Percentiles rank a stretch among this genome's conserved stretches.
Conservation (phyloP, 1,140 invertebrate genomes). For the Pteromalus puparum region DNA sequence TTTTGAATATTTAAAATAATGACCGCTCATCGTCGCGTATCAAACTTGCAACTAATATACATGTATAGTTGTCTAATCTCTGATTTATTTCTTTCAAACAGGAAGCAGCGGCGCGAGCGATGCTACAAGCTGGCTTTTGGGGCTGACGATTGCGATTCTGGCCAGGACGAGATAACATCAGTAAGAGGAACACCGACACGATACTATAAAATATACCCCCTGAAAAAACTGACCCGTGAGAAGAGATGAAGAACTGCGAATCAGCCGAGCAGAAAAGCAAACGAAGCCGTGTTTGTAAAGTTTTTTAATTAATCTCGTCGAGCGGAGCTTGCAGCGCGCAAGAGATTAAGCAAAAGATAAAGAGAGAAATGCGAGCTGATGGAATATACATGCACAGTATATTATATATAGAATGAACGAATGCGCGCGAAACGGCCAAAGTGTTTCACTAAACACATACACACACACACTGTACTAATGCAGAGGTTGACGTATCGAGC, state of each 20-base stretch:
- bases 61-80: too few species aligned
- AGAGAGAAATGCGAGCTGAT: neutral
- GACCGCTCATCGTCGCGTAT: too few species aligned
- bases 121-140: slow-evolving; percentile 62
- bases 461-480: neutral
- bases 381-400: neutral
- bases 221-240: neutral
- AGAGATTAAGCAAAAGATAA: neutral
- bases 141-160: slow-evolving; percentile 55
- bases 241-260: slow-evolving; percentile 40
- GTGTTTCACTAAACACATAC: slow-evolving; percentile 58
- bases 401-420: slow-evolving; percentile 52
- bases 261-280: slow-evolving; percentile 15
- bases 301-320: slow-evolving; percentile 63
- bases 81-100: slow-evolving; percentile 54
- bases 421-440: slow-evolving; percentile 44
- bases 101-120: slow-evolving; percentile 61
- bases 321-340: slow-evolving; percentile 18
- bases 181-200: slow-evolving; percentile 56
- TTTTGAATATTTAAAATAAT: too few species aligned
- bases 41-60: too few species aligned
- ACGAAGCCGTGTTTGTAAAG: slow-evolving; percentile 62
- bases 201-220: neutral
- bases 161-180: slow-evolving; percentile 72
- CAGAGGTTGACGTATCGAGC: slow-evolving; percentile 64